Evolutionary conservation across 2,888 invertebrate species (phyloP), one percentile per base, ranked within the genome.

Genomic region (Lasioglossum marginatum): DNA sequence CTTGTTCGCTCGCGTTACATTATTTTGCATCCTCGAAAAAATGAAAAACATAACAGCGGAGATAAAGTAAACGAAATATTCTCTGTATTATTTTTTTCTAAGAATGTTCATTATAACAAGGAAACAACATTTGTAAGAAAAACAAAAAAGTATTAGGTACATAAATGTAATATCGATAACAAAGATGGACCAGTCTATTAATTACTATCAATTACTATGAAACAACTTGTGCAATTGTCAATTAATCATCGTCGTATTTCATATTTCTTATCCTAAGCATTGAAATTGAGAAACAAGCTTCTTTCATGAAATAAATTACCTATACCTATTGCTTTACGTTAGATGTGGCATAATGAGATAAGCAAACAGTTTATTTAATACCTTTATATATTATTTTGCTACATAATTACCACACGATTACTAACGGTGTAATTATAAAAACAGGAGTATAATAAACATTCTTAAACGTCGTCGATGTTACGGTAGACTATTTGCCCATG

Each of bases 171-270:
- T 27, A 43, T 52, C 8, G 2, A 0, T 6, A 60, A 4, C 31
- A 63, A 63, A 45, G 4, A 31, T 72, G 43, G 43, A 72, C 72
- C 72, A 68, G 68, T 68, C 23, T 57, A 57, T 57, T 12, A 57
- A 57, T 10, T n/a, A 37, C 68, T 68, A 68, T 37, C 23, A 68
- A 68, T 68, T 34, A 23, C 4, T 37, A 37, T 37, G 63, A 37
- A 68, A 37, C 2, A 72, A 72, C 31, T 48, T 34, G 12, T 31
- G 12, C 10, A 8, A 72, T 72, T 48, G 72, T 72, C 72, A 31
- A 72, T 45, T 45, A 72, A 27, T 31, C 19, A 48, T 31, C 4
- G 4, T 72, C 27, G 45, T 72, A 48, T 72, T 48, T 48, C 19
- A 73, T 6, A 71, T 71, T 45, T 43, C 23, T 34, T 52, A 52